Evolutionary conservation across 2,113 vertebrate genomes (phyloP), one percentile per base, ranked within the genome.

Genomic region (Shinisaurus crocodilurus): DNA sequence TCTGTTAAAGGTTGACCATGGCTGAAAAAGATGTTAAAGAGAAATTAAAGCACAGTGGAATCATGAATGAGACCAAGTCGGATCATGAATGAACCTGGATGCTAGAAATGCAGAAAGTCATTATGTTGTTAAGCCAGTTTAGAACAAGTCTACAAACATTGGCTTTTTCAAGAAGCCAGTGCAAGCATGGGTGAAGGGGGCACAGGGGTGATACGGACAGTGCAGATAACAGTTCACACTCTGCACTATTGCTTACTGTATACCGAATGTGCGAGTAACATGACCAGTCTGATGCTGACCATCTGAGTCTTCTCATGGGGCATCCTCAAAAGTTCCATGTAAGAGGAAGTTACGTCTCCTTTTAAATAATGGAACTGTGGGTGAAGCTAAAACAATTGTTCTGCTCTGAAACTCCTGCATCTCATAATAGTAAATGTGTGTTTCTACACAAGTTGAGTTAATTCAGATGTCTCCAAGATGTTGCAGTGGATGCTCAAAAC

Each of bases 1-100:
- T 87, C 34, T 90, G 50, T 69, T 34, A 3, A 80, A 81, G 74
- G 70, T 12, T 81, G 74, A 81, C 91, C 93, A 85, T 2, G 25
- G 20, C 10, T 85, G 23, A 67, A 34, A 60, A 76, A 76, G 34
- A 18, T 25, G 63, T 23, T 48, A 54, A 67, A 90, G 50, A 83
- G 34, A 43, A 69, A 34, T n/a, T 84, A n/a, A 15, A 70, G 45
- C 5, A 29, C 23, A 34, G 50, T 27, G 32, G 34, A 34, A 0
- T 1, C 16, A 43, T 27, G 16, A 37, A 5, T 63, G 37, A 48
- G n/a, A n/a, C n/a, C n/a, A n/a, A n/a, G n/a, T n/a, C n/a, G n/a
- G 43, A 0, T 1, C 16, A 43, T 27, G 16, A 37, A 5, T 63
- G 37, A 48, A 8, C 43, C 23, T 15, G 20, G 16, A 32, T 67